Percentiles rank a stretch among this genome's conserved stretches.
These are phyloP conservation scores for Acleris cristana DNA, from an alignment of 2,888 invertebrate genomes.

Conservation along the genomic window DNA sequence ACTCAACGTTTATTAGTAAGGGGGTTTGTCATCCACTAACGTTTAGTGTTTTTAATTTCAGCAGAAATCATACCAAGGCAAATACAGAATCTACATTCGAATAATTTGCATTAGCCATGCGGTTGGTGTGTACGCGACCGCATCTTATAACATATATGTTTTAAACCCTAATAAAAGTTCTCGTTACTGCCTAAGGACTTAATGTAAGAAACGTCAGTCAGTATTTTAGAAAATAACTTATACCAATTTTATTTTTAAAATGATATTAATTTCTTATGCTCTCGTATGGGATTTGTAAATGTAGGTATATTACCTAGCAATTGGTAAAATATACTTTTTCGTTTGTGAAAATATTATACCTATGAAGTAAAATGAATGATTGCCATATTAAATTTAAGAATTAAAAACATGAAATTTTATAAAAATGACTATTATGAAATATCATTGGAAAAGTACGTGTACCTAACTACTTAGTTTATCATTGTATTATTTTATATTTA, in stretches of 20 bases:
- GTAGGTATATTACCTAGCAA: neutral
- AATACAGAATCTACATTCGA: too few relatives aligned
- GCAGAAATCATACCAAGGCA: too few relatives aligned
- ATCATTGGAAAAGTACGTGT: neutral
- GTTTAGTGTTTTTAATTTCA: too few relatives aligned
- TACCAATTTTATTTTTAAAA: neutral
- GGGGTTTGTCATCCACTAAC: too few relatives aligned
- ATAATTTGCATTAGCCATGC: too few relatives aligned
- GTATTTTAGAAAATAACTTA: neutral
- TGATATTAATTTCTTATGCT: neutral
- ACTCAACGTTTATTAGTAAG: too few relatives aligned
- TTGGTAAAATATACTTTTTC: neutral
- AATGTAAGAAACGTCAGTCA: neutral
- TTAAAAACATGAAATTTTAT: conserved; percentile 19
- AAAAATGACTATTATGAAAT: conserved; percentile 36
- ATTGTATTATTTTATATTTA: conserved; percentile 41
- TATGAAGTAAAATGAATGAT: conserved; percentile 29
- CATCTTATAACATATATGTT: too few relatives aligned
- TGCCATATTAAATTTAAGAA: conserved; percentile 53
- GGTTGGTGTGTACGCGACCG: too few relatives aligned
- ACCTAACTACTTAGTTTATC: conserved; percentile 13
- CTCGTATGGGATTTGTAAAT: neutral
- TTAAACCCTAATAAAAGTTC: too few relatives aligned
- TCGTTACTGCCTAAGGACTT: too few relatives aligned
- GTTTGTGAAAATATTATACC: conserved; percentile 7